Conservation (phyloP, 2,888 invertebrate species). For the Ypsolopha scabrella region DNA sequence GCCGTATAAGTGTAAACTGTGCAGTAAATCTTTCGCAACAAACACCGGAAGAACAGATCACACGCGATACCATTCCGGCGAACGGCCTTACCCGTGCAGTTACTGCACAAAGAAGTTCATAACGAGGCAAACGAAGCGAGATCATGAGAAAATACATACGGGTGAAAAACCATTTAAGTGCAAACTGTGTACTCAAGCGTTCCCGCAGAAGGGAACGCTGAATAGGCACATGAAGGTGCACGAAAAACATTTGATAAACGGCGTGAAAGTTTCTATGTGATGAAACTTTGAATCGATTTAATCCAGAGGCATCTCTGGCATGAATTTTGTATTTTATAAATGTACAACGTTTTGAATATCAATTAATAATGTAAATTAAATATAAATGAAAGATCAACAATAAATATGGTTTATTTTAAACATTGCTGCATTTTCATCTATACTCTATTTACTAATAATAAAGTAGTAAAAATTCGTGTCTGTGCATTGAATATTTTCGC, state of each 20-base stretch:
- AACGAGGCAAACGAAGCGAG: constrained; percentile 41
- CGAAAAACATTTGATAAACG: constrained; percentile 5
- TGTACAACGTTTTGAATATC: too few species aligned
- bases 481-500: too few species aligned
- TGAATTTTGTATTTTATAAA: too few species aligned
- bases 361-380: too few species aligned
- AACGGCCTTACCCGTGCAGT: constrained; percentile 40
- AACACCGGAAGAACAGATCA: constrained; percentile 42
- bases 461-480: too few species aligned
- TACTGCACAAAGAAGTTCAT: constrained; percentile 48
- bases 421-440: too few species aligned
- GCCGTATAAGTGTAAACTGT: constrained; percentile 46
- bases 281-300: too few species aligned
- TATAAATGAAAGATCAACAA: too few species aligned
- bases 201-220: constrained; percentile 51
- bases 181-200: constrained; percentile 43
- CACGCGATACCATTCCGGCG: constrained; percentile 54
- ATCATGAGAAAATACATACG: constrained; percentile 52
- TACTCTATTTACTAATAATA: too few species aligned
- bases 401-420: too few species aligned
- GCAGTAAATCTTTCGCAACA: constrained; percentile 41
- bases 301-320: too few species aligned
- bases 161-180: constrained; percentile 56
- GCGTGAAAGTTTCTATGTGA: not conserved
- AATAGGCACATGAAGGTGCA: constrained; percentile 60